A percentile compares a stretch with the other conserved stretches of the same genome.
phyloP scores from a whole-genome alignment of 2,113 vertebrate species.

The Chitala chitala region DNA sequence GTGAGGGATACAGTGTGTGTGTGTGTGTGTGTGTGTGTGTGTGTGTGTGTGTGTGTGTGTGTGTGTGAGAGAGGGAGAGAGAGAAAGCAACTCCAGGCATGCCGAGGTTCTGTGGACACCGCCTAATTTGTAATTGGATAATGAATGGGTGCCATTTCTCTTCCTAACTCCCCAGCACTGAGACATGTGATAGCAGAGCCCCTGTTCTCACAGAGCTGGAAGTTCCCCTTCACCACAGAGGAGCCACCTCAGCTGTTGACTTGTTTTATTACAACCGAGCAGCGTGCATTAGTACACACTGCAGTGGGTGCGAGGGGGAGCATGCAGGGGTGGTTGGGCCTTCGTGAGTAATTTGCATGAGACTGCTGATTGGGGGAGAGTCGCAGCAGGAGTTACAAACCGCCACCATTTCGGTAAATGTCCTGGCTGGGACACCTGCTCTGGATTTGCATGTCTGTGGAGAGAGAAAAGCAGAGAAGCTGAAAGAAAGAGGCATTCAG shows the following conservation, averaged over 20 bases:
- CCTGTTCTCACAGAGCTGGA: slow-evolving; percentile 28
- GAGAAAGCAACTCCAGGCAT: not conserved
- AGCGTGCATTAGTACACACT: slow-evolving; percentile 32
- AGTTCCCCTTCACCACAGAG: slow-evolving; percentile 37
- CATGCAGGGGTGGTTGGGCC: not conserved
- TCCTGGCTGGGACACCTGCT: slow-evolving; percentile 43
- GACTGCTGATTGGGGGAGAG: slow-evolving; percentile 23
- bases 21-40: slow-evolving; percentile 9
- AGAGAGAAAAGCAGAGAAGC: slow-evolving; percentile 35
- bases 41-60: slow-evolving; percentile 2
- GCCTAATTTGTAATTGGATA: slow-evolving; percentile 32
- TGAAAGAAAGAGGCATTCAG: not conserved
- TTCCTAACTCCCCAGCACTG: slow-evolving; percentile 36
- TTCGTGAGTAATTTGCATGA: slow-evolving; percentile 44
- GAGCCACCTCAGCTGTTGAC: slow-evolving; percentile 35
- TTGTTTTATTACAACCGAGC: slow-evolving; percentile 19
- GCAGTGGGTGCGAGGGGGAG: slow-evolving; percentile 21
- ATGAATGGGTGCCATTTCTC: slow-evolving; percentile 38
- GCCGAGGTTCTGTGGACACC: not conserved
- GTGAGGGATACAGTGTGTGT: slow-evolving; percentile 4
- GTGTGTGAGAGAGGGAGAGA: not conserved
- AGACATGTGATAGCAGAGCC: slow-evolving; percentile 19
- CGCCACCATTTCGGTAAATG: slow-evolving; percentile 44
- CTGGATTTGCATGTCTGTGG: slow-evolving; percentile 52
- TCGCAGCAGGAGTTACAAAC: slow-evolving; percentile 27